Conservation (phyloP, 1,140 invertebrate genomes). For the Mesaphorura yosii region DNA sequence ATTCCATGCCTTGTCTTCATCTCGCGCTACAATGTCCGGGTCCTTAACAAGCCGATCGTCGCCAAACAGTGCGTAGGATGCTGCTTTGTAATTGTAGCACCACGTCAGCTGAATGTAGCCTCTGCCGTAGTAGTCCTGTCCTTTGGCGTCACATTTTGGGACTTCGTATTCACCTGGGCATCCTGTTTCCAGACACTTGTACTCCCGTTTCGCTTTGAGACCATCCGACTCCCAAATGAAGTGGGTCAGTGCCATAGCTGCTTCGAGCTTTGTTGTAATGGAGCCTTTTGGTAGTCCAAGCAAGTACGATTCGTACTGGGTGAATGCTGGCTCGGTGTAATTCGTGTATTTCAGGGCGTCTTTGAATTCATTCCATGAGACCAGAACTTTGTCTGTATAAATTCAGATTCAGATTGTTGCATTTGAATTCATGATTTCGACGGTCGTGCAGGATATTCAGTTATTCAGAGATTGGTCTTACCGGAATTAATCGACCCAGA, state of each 20-base stretch:
- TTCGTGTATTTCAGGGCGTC: too few species aligned
- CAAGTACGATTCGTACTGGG: conserved; percentile 9
- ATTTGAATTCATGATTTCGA: too few species aligned
- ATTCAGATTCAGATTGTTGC: too few species aligned
- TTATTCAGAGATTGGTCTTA: too few species aligned
- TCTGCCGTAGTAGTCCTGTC: conserved; percentile 22
- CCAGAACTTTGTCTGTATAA: too few species aligned
- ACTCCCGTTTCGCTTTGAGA: conserved; percentile 14
- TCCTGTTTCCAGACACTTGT: conserved; percentile 9
- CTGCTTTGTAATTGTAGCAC: conserved; percentile 25
- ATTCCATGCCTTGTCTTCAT: conserved; percentile 19
- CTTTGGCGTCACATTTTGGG: conserved; percentile 12
- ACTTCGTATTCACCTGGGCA: conserved; percentile 19
- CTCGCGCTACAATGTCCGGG: conserved; percentile 19
- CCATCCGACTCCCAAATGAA: conserved; percentile 24
- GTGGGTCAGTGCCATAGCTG: conserved; percentile 23
- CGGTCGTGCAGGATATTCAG: too few species aligned
- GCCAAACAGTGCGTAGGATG: conserved; percentile 19
- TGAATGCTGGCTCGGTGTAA: too few species aligned
- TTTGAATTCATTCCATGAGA: too few species aligned
- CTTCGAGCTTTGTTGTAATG: conserved; percentile 14
- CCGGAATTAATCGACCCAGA: too few species aligned
- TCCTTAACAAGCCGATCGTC: conserved; percentile 17
- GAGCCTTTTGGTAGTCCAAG: conserved; percentile 5
- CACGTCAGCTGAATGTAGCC: conserved; percentile 27